Base-by-base conservation (phyloP, 64 coral and sea anemone genomes). In the Cladopsammia gracilis region DNA sequence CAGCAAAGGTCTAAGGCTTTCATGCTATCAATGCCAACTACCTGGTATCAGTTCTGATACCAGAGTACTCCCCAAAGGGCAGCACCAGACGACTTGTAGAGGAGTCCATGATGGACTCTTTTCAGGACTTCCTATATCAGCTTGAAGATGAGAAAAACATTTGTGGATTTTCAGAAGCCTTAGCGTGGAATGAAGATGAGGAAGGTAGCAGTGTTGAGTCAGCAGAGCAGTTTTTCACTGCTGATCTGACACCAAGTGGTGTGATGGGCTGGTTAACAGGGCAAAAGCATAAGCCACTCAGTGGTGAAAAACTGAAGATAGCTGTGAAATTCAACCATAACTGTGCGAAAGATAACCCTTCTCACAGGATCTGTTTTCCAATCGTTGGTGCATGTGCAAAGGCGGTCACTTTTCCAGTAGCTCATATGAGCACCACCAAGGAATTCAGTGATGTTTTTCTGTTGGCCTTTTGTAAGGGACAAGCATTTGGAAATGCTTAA, bases 31-130 rank as follows among this genome's bases (percentile, higher is more conserved):
- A 95, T 95, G 93, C 93, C 10, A 86, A 95, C 44, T 95, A 90
- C 90, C 65, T 90, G 20, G 43, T 95, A 26, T 90, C 79, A 34
- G 20, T 90, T 13, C 44, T 95, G 93, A 72, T 26, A 86, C 87
- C 93, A 67, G 59, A 77, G 26, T 95, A 48, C 77, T 95, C 77
- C 42, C 47, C 60, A 56, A 75, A 64, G 25, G 79, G 79, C 53
- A 78, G 13, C 73, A 75, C 87, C 69, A 95, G 79, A 87, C 86
- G 62, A 90, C 26, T 75, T 18, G 46, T 74, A 64, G 87, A 95
- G n/a, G n/a, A n/a, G n/a, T n/a, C n/a, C n/a, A n/a, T 86, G 20
- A 95, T 95, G 79, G 93, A 90, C 43, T 86, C 68, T 58, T 85
- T 95, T 62, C 92, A 94, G 79, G 92, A 94, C 70, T 82, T 89